These are phyloP conservation scores for Plebejus argus DNA, from an alignment of 2,888 invertebrate species.

Conservation along the genomic window DNA sequence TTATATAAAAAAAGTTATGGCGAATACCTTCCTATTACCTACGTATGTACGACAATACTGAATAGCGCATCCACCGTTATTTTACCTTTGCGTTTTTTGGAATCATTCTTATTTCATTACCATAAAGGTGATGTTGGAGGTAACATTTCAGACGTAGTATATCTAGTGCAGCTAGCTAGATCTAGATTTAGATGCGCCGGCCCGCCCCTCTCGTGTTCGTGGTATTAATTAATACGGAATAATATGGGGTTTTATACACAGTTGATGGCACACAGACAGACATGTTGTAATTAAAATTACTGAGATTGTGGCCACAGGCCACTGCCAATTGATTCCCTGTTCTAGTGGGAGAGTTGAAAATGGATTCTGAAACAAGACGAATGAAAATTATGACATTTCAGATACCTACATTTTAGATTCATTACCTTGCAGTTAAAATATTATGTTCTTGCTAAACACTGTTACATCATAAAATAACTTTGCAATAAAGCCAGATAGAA, in stretches of 20 bases:
- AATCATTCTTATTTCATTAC: neutral
- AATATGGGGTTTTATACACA: conserved; percentile 7
- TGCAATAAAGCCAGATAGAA: no score
- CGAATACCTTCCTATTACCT: no score
- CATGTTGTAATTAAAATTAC: conserved; percentile 9
- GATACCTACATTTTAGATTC: no score
- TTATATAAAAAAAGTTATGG: no score
- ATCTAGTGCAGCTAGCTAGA: neutral
- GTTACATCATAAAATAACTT: no score
- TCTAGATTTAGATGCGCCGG: neutral
- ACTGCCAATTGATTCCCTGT: neutral
- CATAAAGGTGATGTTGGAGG: neutral
- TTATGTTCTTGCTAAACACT: no score
- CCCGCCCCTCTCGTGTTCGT: conserved; percentile 19
- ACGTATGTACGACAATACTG: no score
- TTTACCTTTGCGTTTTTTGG: neutral
- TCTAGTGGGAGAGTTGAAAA: neutral
- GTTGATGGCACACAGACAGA: neutral
- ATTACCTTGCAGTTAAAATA: no score
- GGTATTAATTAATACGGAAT: conserved; percentile 15
- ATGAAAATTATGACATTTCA: no score
- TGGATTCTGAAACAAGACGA: neutral
- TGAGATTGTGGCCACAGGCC: neutral
- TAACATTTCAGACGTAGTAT: neutral
- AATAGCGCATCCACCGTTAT: no score